Evolutionary conservation across 2,888 invertebrate genomes (phyloP), one percentile per base, ranked within the genome.

Genomic region (Cheiracanthium punctorium): DNA sequence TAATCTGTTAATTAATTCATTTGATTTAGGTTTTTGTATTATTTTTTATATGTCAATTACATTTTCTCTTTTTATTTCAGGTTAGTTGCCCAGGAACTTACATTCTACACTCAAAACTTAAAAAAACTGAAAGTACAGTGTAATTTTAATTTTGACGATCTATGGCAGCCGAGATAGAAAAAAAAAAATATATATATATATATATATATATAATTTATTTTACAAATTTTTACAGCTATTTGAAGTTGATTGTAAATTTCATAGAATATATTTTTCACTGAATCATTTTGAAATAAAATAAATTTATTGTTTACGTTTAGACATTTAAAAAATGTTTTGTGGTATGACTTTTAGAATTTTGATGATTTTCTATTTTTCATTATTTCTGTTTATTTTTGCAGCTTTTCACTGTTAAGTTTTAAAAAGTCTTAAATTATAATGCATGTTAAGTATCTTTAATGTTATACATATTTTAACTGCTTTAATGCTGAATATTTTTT

Each of bases 51-150:
- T n/a, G n/a, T n/a, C n/a, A n/a, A n/a, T n/a, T n/a, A n/a, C n/a
- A 24, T 14, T 37, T 70, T 70, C 41, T 20, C 41, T 37, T 8
- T 70, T 41, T 8, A 12, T 24, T 90, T 43, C 90, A 93, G 93
- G 64, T 95, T 96, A 77, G 97, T 97, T n/a, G 97, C 96, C 43
- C 96, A 96, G 10, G 97, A 97, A 93, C 92, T 97, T 90, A 96
- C 96, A 88, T 97, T 97, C 92, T 97, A 97, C 92, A 93, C 96
- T 90, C 96, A 97, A 92, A 96, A 96, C 82, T 93, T 97, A 90
- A 94, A 95, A 67, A 89, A 89, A 41, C 81, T 89, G 71, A 75
- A 88, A 70, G 87, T 88, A 33, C 82, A 79, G 14, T 87, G 87
- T 81, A 73, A 89, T 73, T 74, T 88, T 67, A 88, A 75, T 79